Base-by-base conservation (phyloP, 1,140 invertebrate genomes). In the Listronotus bonariensis region DNA sequence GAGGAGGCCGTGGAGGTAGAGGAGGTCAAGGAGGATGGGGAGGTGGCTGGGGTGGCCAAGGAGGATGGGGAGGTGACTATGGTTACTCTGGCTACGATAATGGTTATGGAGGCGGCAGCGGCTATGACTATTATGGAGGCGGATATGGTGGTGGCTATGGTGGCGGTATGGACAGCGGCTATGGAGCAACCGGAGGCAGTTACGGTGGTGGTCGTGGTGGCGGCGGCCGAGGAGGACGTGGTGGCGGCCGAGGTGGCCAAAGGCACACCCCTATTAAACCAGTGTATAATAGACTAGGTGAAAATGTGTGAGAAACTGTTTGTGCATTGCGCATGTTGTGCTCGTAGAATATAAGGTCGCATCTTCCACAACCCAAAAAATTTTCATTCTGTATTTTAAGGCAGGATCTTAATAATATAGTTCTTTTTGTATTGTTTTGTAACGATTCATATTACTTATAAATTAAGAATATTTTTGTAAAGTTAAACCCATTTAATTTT, bases 1-100 rank as follows among this genome's bases (percentile, higher is more conserved):
- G 86, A 11, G 18, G 60, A 9, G 31, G 63, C 9, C 36, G 63
- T 14, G 88, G 89, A 70, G 85, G 85, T 5, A 84, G 89, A 53
- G 88, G 89, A 34, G 54, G 48, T 15, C 46, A 40, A 42, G 57
- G 43, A 49, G 48, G 45, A 9, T 52, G 46, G 45, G 43, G 55
- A 34, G 63, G 63, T 10, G 45, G 63, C 9, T 42, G 54, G 34
- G 54, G 54, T 20, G 46, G 55, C 34, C 18, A 31, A 18, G 45
- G 55, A 15, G 46, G 48, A 12, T 26, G 55, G 18, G 18, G 55
- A 12, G 18, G 26, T 36, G 54, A 45, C 18, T 51, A 59, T 36
- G 55, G 55, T 26, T 52, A 59, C 42, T 38, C 42, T n/a, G 48
- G 56, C 1, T 51, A 59, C 38, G 63, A 59, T 45, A 52, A 65